Evolutionary conservation across 2,888 invertebrate species (phyloP).

Genomic region (Argyra leucocephala): DNA sequence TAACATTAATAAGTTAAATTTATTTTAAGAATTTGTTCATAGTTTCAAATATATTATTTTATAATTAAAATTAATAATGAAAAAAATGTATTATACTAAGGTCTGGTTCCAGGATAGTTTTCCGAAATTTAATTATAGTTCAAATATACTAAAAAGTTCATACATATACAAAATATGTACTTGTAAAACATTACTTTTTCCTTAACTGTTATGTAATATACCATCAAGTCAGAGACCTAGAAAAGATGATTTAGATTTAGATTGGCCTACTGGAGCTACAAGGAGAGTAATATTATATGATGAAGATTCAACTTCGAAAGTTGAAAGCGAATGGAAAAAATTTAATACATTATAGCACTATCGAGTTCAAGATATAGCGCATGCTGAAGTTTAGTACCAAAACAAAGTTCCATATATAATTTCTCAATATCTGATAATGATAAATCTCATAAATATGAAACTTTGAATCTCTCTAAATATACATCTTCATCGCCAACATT

Average conservation of each 20-base stretch:
- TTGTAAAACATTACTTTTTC: too few species aligned
- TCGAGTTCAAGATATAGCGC: constrained; percentile 93
- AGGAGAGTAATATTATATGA: constrained; percentile 92
- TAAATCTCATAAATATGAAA: constrained; percentile 83
- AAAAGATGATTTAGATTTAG: constrained; percentile 92
- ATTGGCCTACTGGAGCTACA: constrained; percentile 91
- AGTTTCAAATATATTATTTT: too few species aligned
- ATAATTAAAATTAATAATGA: too few species aligned
- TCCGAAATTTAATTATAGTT: too few species aligned
- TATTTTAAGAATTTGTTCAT: too few species aligned
- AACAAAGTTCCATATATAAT: constrained; percentile 93
- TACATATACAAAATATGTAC: too few species aligned
- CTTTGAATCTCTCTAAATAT: constrained; percentile 84
- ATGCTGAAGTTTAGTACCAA: constrained; percentile 85
- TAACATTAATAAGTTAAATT: too few species aligned
- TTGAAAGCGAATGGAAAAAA: constrained; percentile 94
- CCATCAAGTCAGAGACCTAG: constrained; percentile 91
- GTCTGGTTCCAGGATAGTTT: too few species aligned
- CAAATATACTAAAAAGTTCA: too few species aligned
- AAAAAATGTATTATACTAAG: too few species aligned
- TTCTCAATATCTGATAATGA: constrained; percentile 89
- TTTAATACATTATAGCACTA: constrained; percentile 95
- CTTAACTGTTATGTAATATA: too few species aligned
- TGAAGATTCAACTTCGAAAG: constrained; percentile 92
- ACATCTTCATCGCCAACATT: constrained; percentile 88